These are phyloP conservation scores for Colletes latitarsis DNA, from an alignment of 1,140 invertebrate species.

Conservation along the genomic window DNA sequence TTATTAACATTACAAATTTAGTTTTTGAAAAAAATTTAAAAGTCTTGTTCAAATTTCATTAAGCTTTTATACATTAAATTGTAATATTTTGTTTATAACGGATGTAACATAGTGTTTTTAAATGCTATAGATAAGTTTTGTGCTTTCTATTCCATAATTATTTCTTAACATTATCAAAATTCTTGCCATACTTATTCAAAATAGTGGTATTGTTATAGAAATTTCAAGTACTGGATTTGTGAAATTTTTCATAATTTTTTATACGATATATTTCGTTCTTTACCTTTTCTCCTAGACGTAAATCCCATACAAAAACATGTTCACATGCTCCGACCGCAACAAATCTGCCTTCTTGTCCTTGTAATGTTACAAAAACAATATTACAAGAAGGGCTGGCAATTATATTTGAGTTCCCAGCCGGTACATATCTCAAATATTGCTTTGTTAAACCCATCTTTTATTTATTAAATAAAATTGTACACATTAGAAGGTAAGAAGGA, in stretches of 20 bases:
- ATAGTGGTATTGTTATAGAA: too few species aligned
- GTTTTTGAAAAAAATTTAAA: too few species aligned
- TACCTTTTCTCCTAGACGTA: slow-evolving; percentile 94
- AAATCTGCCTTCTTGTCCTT: slow-evolving; percentile 90
- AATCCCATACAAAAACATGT: slow-evolving; percentile 96
- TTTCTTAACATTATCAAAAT: too few species aligned
- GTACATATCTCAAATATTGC: slow-evolving; percentile 95
- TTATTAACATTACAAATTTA: too few species aligned
- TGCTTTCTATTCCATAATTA: too few species aligned
- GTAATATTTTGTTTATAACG: too few species aligned
- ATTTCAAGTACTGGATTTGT: too few species aligned
- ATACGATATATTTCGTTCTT: slow-evolving; percentile 36
- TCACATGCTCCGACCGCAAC: slow-evolving; percentile 95
- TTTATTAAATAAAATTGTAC: not conserved
- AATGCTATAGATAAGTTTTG: too few species aligned
- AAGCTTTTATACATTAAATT: too few species aligned
- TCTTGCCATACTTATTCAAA: too few species aligned
- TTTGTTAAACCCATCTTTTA: slow-evolving; percentile 95
- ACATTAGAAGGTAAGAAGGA: not conserved
- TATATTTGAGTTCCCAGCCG: slow-evolving; percentile 92
- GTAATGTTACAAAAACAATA: slow-evolving; percentile 87
- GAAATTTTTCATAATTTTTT: not conserved
- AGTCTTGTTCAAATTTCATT: too few species aligned
- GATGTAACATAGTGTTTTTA: too few species aligned
- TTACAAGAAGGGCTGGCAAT: slow-evolving; percentile 91